Evolutionary conservation across 2,797 vertebrate genomes (phyloP).

Genomic region (Pachyuromys duprasi): DNA sequence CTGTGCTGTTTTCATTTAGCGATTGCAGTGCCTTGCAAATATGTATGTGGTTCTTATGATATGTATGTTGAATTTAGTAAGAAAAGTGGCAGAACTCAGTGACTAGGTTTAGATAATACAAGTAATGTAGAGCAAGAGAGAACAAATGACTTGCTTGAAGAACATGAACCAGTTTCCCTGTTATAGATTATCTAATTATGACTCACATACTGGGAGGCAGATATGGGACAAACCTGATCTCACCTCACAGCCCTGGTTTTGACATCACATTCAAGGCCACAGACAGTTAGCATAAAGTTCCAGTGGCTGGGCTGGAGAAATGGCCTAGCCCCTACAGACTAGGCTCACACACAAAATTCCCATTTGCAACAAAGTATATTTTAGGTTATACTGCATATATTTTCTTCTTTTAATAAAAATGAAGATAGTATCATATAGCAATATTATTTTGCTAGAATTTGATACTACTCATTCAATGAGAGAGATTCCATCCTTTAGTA

Average conservation of each 20-base stretch:
- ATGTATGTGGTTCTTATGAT: not conserved
- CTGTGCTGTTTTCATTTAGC: not conserved
- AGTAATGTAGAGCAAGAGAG: not conserved
- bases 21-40: not conserved
- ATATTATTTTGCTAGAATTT: slow-evolving; percentile 10
- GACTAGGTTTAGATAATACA: not conserved
- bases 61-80: not conserved
- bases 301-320: not conserved
- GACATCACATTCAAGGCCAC: not conserved
- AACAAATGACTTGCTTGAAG: not conserved
- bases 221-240: not conserved
- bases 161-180: not conserved
- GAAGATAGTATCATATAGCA: not conserved
- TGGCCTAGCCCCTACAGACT: not conserved
- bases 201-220: not conserved
- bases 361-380: not conserved
- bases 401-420: slow-evolving; percentile 45
- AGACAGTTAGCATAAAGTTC: not conserved
- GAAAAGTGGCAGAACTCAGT: not conserved
- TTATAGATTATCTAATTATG: not conserved
- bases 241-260: not conserved
- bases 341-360: not conserved
- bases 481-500: not conserved
- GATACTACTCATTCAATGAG: not conserved
- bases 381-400: not conserved